Percentiles rank a stretch among this genome's conserved stretches.
Evolutionary conservation across 2,888 invertebrate species (phyloP).

Genomic region (Eucera pruinosa): DNA sequence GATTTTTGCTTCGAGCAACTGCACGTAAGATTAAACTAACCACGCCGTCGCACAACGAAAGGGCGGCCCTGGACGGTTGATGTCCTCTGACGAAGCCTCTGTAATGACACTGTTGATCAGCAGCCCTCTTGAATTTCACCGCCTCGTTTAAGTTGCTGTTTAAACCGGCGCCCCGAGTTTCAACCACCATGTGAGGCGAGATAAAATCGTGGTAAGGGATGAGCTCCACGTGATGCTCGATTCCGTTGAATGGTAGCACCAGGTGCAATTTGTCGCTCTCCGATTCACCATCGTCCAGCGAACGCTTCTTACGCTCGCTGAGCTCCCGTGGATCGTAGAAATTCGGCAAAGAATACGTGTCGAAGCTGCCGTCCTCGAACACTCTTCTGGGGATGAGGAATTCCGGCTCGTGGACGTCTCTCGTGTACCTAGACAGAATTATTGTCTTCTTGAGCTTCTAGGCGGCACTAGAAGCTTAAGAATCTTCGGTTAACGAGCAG

Average conservation of each 20-base stretch:
- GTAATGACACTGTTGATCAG: constrained; percentile 85
- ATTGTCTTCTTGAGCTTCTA: no score
- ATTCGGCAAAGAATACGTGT: constrained; percentile 84
- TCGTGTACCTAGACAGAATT: constrained; percentile 82
- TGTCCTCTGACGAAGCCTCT: constrained; percentile 84
- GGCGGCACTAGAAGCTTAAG: no score
- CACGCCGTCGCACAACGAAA: constrained; percentile 85
- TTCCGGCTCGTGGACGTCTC: constrained; percentile 84
- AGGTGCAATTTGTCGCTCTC: constrained; percentile 75
- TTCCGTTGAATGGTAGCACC: constrained; percentile 76
- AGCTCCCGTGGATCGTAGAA: constrained; percentile 81
- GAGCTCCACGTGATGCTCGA: constrained; percentile 84
- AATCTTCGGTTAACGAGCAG: no score
- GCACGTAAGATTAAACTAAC: no score
- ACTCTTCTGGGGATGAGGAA: constrained; percentile 85
- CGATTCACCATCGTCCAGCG: constrained; percentile 32
- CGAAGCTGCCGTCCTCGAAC: constrained; percentile 83
- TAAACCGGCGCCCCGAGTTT: constrained; percentile 86
- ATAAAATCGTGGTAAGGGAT: constrained; percentile 85
- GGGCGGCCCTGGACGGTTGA: constrained; percentile 84
- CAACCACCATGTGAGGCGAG: constrained; percentile 88
- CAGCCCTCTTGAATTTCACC: constrained; percentile 71
- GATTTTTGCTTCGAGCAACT: no score
- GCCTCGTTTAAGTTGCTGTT: constrained; percentile 83
- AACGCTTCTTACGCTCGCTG: constrained; percentile 69